Evolutionary conservation across 53 echinoderm and acorn worm species (phyloP), one percentile per base, ranked within the genome.

Genomic region (Holothuria scabra): DNA sequence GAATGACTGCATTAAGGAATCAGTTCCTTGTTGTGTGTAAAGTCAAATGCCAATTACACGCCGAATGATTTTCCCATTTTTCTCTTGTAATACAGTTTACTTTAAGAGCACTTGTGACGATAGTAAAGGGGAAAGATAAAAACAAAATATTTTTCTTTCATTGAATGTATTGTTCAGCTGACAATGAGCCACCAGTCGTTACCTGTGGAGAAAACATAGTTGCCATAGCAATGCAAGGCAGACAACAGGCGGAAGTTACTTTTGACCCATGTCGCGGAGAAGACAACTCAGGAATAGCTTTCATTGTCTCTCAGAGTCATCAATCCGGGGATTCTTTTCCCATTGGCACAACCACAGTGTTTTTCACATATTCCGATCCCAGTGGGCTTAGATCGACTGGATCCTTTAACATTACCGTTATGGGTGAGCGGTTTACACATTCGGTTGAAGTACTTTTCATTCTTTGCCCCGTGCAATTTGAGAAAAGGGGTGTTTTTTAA

Each of bases 321-420:
- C 41, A 41, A 48, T 72, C 72, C 1, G 72, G 72, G n/a, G 44
- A 72, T 5, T 34, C 25, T 2, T 72, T 72, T 12, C 72, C 44
- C 22, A 19, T 72, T 20, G 72, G 72, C 28, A 72, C 72, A 44
- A 72, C 72, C 41, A 48, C 46, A 10, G 72, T 72, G 12, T 35
- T 24, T 1, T 72, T 72, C 48, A 6, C 24, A 25, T 72, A 23
- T 19, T 21, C 49, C 37, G 72, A 72, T 23, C 72, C 46, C 5
- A 24, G 11, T 46, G 48, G 49, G 9, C 72, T 19, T 14, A 21
- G 10, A 14, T 44, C 46, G 4, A 28, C 44, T 20, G 72, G 72
- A 46, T 72, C 72, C 2, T 72, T 72, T 48, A 72, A 18, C 26
- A 23, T 72, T 48, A 72, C 72, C 22, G 72, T 72, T 9, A 72